Base-by-base conservation (phyloP, 2,113 vertebrate genomes). In the Upupa epops region DNA sequence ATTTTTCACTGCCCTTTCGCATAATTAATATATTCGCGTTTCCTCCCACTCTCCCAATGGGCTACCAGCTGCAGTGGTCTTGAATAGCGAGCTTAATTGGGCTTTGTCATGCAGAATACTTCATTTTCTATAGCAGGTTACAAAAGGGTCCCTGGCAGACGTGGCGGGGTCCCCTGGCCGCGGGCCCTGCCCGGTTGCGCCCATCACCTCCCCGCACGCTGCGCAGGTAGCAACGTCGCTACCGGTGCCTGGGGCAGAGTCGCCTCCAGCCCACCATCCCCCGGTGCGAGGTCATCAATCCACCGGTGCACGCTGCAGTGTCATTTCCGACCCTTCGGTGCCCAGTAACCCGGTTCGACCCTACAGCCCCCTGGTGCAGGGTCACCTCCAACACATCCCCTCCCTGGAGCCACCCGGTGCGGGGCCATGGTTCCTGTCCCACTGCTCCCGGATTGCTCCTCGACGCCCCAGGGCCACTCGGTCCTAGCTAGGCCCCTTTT, bases 21-120 rank as follows among this genome's bases (percentile, higher is more conserved):
- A 88, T 92, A 92, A 94, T 88, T 97, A 98, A 98, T 97, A 97
- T 97, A 97, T 98, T 98, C 97, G 94, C 96, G 95, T 98, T 98
- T 98, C 97, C 98, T 97, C 96, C 98, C 97, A 97, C 97, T 97
- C 98, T 98, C 98, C 97, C 96, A 97, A 97, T 97, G 98, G 97
- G 97, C 97, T 98, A 98, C 98, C 99, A 99, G 99, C 98, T 99
- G 98, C 99, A 98, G 92, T 93, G 95, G 92, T 96, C 90, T 96
- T 99, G 98, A 99, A 99, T 99, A 97, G 98, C 97, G 94, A 98
- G 97, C 98, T 98, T 98, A 99, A 99, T 99, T 99, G 98, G 98
- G 97, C 97, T 99, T 99, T 99, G 98, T 99, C 98, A 99, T 98
- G 98, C 98, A 98, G 98, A 99, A 98, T 97, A 98, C 95, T 91